These are phyloP conservation scores for Nysson spinosus DNA, from an alignment of 2,888 invertebrate species.

Conservation along the genomic window DNA sequence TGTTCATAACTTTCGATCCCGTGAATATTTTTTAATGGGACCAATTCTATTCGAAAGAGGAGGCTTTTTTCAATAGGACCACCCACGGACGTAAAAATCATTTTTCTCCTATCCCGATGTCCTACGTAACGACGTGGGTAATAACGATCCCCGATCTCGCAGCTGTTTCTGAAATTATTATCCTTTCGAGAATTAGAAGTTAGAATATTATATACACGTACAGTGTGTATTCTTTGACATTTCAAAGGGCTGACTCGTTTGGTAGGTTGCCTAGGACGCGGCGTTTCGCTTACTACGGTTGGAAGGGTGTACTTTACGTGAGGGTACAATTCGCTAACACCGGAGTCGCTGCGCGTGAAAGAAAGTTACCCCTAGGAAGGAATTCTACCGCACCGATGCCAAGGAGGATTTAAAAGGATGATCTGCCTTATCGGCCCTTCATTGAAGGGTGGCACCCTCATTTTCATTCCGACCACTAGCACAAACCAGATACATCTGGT, in stretches of 20 bases:
- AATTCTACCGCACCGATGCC: conserved; percentile 70
- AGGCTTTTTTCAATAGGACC: too few species aligned
- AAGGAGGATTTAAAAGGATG: conserved; percentile 49
- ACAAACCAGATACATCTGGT: conserved; percentile 60
- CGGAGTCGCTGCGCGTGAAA: conserved; percentile 58
- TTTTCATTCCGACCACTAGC: conserved; percentile 63
- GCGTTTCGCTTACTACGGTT: too few species aligned
- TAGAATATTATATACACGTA: too few species aligned
- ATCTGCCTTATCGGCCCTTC: conserved; percentile 68
- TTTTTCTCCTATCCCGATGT: conserved; percentile 35
- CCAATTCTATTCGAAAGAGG: too few species aligned
- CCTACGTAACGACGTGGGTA: conserved; percentile 49
- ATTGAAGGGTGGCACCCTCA: conserved; percentile 36
- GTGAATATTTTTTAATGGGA: too few species aligned
- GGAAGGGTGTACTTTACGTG: conserved; percentile 21
- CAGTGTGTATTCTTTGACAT: too few species aligned
- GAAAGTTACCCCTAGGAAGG: conserved; percentile 68
- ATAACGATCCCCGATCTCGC: conserved; percentile 28
- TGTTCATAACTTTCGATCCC: too few species aligned
- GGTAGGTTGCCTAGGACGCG: too few species aligned
- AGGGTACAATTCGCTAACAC: conserved; percentile 40
- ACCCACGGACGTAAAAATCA: too few species aligned
- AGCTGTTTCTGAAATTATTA: conserved; percentile 1
- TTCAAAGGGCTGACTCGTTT: too few species aligned
- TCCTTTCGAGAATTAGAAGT: too few species aligned